Evolutionary conservation across 2,797 vertebrate genomes (phyloP), one percentile per base, ranked within the genome.

Genomic region (Acestrorhynchus altus): DNA sequence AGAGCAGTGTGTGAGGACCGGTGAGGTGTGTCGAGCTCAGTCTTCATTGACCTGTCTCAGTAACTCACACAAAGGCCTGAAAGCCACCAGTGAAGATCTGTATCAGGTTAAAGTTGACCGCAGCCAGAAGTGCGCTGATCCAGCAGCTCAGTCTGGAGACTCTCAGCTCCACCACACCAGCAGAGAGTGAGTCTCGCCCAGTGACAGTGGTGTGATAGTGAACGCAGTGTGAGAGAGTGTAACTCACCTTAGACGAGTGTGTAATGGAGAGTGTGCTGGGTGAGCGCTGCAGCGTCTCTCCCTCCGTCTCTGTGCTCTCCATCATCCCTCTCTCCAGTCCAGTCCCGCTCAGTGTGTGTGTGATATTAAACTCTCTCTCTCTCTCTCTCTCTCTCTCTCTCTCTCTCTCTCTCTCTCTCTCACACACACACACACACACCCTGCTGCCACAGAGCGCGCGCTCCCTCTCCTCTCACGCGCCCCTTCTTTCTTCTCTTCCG

Each of bases 291-390:
- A 94, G 91, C 56, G 92, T 86, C 52, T 95, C 94, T 75, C 89
- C 94, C 86, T 96, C 95, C 87, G 92, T 86, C 54, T 95, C 94
- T 74, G 89, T 94, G 85, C 92, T 95, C 86, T 96, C 95, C 87
- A 92, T 96, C 94, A 96, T 96, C 26, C 6, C 16, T 18, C 22
- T 4, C 24, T 56, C 22, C 12, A 4, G 3, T 49, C 9, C 49
- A 52, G 49, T 18, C 8, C n/a, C 6, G 49, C 49, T 52, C 49
- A 20, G 18, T 6, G 8, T 18, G 8, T 18, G 42, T 44, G 8
- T 44, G 42, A 44, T 44, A 44, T 44, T 9, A 44, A 44, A 44
- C 42, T 13, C 9, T 12, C 10, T 46, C 12, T 12, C 44, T 46
- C 44, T 46, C 11, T 13, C 11, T 47, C 12, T 44, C 42, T 44